Evolutionary conservation across 2,113 vertebrate genomes (phyloP).

Genomic region (Peromyscus leucopus): DNA sequence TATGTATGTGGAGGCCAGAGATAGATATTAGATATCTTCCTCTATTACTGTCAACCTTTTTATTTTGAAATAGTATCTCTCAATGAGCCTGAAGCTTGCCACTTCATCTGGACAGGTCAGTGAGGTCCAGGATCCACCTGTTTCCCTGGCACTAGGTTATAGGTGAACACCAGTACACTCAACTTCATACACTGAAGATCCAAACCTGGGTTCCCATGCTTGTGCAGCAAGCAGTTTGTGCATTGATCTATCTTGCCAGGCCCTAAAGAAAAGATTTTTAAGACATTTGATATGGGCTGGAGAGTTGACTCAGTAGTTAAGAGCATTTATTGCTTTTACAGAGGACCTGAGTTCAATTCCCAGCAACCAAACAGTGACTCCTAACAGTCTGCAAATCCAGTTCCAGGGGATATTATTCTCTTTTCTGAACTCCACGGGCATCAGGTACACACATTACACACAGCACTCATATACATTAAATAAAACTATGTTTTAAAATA

Average conservation of each 20-base stretch:
- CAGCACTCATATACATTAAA: background rate
- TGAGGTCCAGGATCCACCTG: background rate
- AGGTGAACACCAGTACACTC: too few relatives aligned
- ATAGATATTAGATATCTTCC: background rate
- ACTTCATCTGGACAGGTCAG: background rate
- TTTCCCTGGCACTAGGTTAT: background rate
- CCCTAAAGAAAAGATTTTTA: slow-evolving; percentile 1
- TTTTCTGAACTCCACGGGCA: background rate
- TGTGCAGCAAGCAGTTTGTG: too few relatives aligned
- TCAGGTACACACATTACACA: too few relatives aligned
- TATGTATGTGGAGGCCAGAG: background rate
- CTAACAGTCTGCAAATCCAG: background rate
- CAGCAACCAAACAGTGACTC: background rate
- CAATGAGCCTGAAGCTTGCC: background rate
- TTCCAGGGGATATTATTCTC: background rate
- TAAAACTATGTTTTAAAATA: background rate
- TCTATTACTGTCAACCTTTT: background rate
- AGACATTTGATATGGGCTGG: background rate
- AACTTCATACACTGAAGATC: too few relatives aligned
- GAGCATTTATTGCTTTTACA: background rate
- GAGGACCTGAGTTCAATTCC: background rate
- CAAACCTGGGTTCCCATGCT: background rate
- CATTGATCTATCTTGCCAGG: background rate
- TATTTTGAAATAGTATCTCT: background rate
- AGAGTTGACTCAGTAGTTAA: background rate